A percentile compares a stretch with the other conserved stretches of the same genome.
Evolutionary conservation across 2,888 invertebrate species (phyloP).

Genomic region (Agrochola circellaris): DNA sequence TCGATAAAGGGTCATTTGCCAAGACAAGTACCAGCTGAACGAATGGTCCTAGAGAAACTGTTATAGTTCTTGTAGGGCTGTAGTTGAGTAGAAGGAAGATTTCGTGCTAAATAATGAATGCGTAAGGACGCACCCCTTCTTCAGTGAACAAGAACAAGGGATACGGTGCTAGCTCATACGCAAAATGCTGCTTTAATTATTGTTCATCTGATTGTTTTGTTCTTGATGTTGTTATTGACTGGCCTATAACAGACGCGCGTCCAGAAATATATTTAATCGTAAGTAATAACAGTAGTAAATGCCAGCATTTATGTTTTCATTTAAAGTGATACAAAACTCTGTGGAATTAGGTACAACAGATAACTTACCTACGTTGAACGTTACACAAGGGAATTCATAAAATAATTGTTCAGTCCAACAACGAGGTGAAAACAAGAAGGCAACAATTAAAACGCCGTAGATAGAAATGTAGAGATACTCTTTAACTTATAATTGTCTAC

Average conservation of each 20-base stretch:
- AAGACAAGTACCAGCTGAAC: too few relatives aligned
- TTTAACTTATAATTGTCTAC: neutral
- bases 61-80: too few relatives aligned
- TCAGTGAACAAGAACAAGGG: too few relatives aligned
- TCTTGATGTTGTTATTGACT: neutral
- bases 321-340: neutral
- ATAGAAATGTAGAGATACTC: slow-evolving; percentile 1
- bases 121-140: too few relatives aligned
- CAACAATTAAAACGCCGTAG: slow-evolving; percentile 9
- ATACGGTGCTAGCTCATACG: too few relatives aligned
- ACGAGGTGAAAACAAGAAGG: neutral
- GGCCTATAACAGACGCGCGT: neutral
- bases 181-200: too few relatives aligned
- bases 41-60: too few relatives aligned
- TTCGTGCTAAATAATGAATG: too few relatives aligned
- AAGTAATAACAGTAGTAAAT: neutral
- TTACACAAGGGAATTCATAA: neutral
- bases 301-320: too few relatives aligned
- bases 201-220: too few relatives aligned
- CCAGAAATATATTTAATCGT: slow-evolving; percentile 8
- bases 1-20: too few relatives aligned
- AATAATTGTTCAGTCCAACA: neutral
- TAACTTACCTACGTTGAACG: neutral
- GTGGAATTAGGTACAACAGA: neutral
- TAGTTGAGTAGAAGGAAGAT: too few relatives aligned